Conservation (phyloP, 2,113 vertebrate genomes). For the Rissa tridactyla region DNA sequence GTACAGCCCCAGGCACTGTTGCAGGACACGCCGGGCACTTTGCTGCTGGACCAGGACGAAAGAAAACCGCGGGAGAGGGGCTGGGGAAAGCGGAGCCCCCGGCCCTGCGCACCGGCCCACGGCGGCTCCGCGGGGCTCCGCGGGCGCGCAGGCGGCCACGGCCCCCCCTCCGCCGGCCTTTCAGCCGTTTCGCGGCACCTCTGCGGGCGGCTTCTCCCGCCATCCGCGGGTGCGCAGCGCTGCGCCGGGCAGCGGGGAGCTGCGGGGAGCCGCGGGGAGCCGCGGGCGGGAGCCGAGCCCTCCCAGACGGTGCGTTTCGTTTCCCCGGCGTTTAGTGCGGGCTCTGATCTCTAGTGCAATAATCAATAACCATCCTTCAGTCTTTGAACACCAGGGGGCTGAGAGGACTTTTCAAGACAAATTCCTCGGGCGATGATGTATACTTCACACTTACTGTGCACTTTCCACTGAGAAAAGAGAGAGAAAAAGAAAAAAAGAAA, state of each 20-base stretch:
- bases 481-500: not conserved
- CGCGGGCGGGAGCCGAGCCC: not conserved
- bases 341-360: not conserved
- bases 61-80: not conserved
- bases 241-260: not conserved
- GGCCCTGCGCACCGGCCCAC: not conserved
- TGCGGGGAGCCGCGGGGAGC: not conserved
- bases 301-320: not conserved
- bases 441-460: constrained; percentile 66
- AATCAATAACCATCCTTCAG: constrained; percentile 7
- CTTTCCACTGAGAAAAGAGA: constrained; percentile 3
- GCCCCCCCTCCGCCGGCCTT: not conserved
- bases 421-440: constrained; percentile 45
- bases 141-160: not conserved
- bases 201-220: not conserved
- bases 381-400: constrained; percentile 42
- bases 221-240: not conserved
- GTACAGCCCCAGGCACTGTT: accelerated
- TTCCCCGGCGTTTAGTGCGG: not conserved
- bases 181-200: accelerated
- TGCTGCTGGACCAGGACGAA: accelerated
- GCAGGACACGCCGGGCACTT: accelerated
- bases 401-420: constrained; percentile 60
- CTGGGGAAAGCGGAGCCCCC: too few relatives aligned
- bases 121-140: not conserved